Base-by-base conservation (phyloP, 2,113 vertebrate species). In the Telmatochromis sp. region DNA sequence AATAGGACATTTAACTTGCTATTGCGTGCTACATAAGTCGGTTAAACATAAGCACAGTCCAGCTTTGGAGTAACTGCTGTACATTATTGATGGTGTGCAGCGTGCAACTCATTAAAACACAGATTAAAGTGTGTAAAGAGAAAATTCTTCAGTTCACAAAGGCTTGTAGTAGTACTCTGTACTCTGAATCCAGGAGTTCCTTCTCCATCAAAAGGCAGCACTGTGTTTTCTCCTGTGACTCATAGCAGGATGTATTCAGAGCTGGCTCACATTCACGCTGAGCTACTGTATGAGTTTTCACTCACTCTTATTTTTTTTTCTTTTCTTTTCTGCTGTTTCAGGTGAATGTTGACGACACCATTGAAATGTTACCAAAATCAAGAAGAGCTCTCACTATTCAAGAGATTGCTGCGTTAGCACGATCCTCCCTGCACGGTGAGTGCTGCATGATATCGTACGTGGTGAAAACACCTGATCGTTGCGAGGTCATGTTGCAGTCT, bases 281-380 rank as follows among this genome's bases (percentile, higher is more conserved):
- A 81, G 85, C 37, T 57, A 5, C 87, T 33, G 58, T 23, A 49
- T 4, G 4, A 31, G 6, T 78, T 51, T 85, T 40, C 17, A 40
- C 1, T 9, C 85, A 86, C 47, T 4, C 49, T 53, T 78, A 31
- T 78, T 51, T 51, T 51, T 17, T 28, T n/a, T 40, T 47, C 23
- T 83, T 80, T 84, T 19, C 19, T 40, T 75, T 60, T 82, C 73
- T 63, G 26, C 12, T 35, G 1, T 88, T 93, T 51, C 95, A 99
- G 98, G 98, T 99, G 97, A 97, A 99, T 98, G 98, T 98, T 98
- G 98, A 99, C 89, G 97, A 99, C 96, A 97, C 97, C 94, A 92
- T 96, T 97, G 97, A 98, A 92, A 99, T 99, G 98, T 97, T 99
- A 96, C 98, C 98, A 93, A 99, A 99, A 97, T 98, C 98, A 58